Conservation (phyloP, 2,797 vertebrate species). For the Garrulus glandarius region DNA sequence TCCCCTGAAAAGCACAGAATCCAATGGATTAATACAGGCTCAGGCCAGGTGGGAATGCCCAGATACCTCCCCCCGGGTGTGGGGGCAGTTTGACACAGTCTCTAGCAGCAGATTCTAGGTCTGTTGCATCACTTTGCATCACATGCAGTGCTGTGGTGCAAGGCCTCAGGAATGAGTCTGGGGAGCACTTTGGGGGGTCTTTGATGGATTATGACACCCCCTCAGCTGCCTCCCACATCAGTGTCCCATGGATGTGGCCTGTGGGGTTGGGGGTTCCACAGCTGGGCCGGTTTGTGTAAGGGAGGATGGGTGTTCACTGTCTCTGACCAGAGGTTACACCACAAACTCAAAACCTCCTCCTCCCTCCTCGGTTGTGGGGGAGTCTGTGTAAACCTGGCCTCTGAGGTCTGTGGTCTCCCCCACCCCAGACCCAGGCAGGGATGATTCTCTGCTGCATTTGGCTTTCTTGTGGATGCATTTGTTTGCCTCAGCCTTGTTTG, state of each 20-base stretch:
- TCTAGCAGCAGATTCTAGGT: background rate
- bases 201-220: background rate
- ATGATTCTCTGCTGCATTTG: background rate
- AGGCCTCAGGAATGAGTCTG: background rate
- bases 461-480: background rate
- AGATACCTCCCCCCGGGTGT: too few relatives aligned
- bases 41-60: background rate
- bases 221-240: background rate
- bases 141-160: background rate
- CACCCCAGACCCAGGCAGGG: background rate
- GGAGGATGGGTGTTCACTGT: background rate
- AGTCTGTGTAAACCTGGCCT: background rate
- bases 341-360: background rate
- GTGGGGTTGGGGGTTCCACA: background rate
- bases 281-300: background rate
- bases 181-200: background rate
- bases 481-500: background rate
- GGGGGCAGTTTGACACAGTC: background rate
- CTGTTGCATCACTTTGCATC: background rate
- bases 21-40: background rate
- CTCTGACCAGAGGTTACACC: background rate
- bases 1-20: background rate
- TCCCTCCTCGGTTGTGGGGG: rapidly evolving
- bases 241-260: background rate
- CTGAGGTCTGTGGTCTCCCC: background rate